phyloP scores from a whole-genome alignment of 2,888 invertebrate genomes.

The Megalurothrips usitatus region DNA sequence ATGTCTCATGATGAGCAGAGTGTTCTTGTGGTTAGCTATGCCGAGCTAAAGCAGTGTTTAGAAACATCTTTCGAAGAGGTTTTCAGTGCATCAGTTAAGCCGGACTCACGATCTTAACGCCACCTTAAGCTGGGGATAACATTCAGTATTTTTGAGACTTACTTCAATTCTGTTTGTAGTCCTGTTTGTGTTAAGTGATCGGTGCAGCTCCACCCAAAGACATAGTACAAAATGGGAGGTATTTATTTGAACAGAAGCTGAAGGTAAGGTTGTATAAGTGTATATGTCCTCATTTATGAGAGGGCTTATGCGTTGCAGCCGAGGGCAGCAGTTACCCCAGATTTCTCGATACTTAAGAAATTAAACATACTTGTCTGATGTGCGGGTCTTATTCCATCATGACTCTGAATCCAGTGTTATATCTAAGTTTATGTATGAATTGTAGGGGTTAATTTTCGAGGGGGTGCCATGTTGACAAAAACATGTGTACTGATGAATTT shows the following conservation, averaged over 20 bases:
- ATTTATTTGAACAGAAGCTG: not conserved
- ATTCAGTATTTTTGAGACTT: slow-evolving; percentile 14
- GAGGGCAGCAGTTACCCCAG: not conserved
- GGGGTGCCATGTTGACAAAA: too few species aligned
- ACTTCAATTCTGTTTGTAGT: not conserved
- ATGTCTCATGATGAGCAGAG: slow-evolving; percentile 97
- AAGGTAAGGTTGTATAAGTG: too few species aligned
- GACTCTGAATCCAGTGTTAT: too few species aligned
- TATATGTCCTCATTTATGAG: too few species aligned
- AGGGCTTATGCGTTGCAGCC: not conserved
- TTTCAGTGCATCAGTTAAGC: slow-evolving; percentile 45
- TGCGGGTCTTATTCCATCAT: too few species aligned
- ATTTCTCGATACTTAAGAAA: not conserved
- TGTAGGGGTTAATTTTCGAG: too few species aligned
- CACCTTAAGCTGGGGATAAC: not conserved
- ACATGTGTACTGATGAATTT: too few species aligned
- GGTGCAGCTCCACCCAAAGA: slow-evolving; percentile 19
- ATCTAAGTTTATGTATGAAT: too few species aligned
- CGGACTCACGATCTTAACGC: not conserved
- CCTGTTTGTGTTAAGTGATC: not conserved
- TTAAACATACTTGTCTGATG: too few species aligned
- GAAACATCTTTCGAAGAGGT: slow-evolving; percentile 87
- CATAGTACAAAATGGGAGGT: slow-evolving; percentile 17
- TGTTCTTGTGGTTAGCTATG: slow-evolving; percentile 90
- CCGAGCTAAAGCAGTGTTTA: slow-evolving; percentile 91